Evolutionary conservation across 1,140 invertebrate genomes (phyloP), one percentile per base, ranked within the genome.

Genomic region (Globodera ellingtonae): DNA sequence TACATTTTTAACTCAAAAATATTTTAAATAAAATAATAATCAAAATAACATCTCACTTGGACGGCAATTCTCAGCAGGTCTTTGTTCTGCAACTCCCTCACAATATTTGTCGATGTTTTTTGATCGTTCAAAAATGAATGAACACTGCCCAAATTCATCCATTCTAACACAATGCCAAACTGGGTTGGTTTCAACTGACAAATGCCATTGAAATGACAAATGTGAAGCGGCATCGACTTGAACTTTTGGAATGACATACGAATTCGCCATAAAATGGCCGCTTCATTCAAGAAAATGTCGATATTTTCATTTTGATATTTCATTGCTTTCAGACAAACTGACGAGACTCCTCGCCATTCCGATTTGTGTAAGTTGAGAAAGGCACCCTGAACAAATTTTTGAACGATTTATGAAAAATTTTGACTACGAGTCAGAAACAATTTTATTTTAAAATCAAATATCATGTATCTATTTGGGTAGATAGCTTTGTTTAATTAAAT

Each of bases 131-230:
- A 15, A 62, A 62, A 62, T 62, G 56, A 6, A 13, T 18, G 18
- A 62, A 62, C 56, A 62, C 18, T 62, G 56, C 56, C 56, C 56
- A 62, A 62, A 62, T 62, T 62, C 56, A 62, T 62, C 56, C 56
- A 62, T 18, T 62, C 56, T 0, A 62, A 15, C 56, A 62, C 56
- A 62, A 62, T 62, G 56, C 56, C 56, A 62, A 62, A 62, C 5
- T 62, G 56, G 56, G 10, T 15, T 0, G 56, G 56, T 15, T 15
- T 62, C 13, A 62, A 15, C 18, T 62, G 56, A 15, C 56, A 62
- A 62, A 62, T 62, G 56, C 56, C 56, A 15, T 62, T 62, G 56
- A 62, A 62, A 18, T 18, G 10, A 18, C 56, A 62, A 62, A 62
- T 62, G 56, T 62, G 56, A 10, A 62, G 18, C 13, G 56, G 56